Conservation (phyloP, 2,797 vertebrate genomes). For the Hippocampus kuda region DNA sequence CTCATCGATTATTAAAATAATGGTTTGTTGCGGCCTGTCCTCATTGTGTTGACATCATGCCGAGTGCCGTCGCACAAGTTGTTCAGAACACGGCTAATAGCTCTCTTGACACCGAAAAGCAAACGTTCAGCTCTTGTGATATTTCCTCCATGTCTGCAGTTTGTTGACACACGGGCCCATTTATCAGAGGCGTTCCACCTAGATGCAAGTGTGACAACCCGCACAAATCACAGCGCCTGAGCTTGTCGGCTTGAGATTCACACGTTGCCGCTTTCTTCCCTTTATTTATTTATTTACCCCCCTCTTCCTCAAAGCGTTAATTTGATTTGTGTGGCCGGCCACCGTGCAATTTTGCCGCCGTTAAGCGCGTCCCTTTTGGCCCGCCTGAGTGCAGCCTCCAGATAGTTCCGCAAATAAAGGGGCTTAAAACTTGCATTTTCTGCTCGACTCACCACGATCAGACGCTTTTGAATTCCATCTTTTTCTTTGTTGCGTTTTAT, state of each 20-base stretch:
- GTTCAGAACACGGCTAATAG: background rate
- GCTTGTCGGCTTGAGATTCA: slow-evolving; percentile 7
- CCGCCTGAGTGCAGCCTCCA: slow-evolving; percentile 35
- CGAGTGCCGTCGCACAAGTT: background rate
- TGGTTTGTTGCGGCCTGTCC: no score
- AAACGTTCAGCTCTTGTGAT: background rate
- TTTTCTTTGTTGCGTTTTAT: background rate
- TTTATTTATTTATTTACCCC: background rate
- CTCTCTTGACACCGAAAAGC: background rate
- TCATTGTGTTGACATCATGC: background rate
- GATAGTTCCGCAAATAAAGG: slow-evolving; percentile 22
- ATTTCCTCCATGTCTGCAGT: background rate
- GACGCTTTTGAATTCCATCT: background rate
- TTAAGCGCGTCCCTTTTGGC: slow-evolving; percentile 59
- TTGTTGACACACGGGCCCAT: background rate
- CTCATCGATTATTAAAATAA: no score
- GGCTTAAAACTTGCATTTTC: slow-evolving; percentile 7
- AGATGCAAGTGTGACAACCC: slow-evolving; percentile 7
- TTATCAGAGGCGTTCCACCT: slow-evolving; percentile 4
- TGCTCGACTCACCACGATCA: background rate
- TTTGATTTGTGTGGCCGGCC: slow-evolving; percentile 7
- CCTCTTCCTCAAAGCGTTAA: background rate
- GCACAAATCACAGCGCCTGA: slow-evolving; percentile 4
- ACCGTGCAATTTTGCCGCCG: slow-evolving; percentile 61
- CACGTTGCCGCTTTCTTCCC: slow-evolving; percentile 4